Evolutionary conservation across 2,888 invertebrate species (phyloP), one percentile per base, ranked within the genome.

Genomic region (Megastigmus dorsalis): DNA sequence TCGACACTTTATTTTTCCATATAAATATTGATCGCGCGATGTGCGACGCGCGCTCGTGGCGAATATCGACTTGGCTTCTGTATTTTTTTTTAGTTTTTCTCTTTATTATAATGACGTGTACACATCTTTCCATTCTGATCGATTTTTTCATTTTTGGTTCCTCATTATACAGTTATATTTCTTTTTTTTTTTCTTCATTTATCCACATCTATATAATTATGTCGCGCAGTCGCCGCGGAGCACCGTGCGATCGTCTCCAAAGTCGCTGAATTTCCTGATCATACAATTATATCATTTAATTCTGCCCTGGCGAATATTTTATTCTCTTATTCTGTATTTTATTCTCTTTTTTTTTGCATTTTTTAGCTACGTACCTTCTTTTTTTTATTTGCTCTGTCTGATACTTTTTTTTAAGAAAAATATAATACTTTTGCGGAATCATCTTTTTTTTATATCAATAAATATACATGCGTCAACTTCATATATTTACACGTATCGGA

Each of bases 131-230:
- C n/a, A n/a, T n/a, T n/a, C n/a, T n/a, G n/a, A n/a, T 18, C 1
- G 13, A 15, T 28, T 48, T 38, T 18, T 45, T 57, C 33, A 66
- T 71, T 26, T 66, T 76, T 72, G 52, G 55, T 74, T 70, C 54
- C 68, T 79, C 79, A 79, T 78, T 54, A 74, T 80, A 79, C 78
- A 80, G 10, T 66, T 38, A 70, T 77, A 76, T 59, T 73, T 74
- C 65, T 52, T 74, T 67, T 78, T 18, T 60, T 33, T 60, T 63
- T 72, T 76, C 54, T 72, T n/a, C 73, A 57, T 77, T 79, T 79
- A 77, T 81, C 78, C 79, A 80, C 79, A 81, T 75, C 68, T 77
- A 82, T 75, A 72, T 63, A 71, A 63, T 62, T 43, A 28, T 36
- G 36, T 70, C 59, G 52, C 65, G 69, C 69, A 65, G 48, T 62